These are phyloP conservation scores for Polyommatus iphigenia DNA, from an alignment of 2,888 invertebrate genomes.

Conservation along the genomic window DNA sequence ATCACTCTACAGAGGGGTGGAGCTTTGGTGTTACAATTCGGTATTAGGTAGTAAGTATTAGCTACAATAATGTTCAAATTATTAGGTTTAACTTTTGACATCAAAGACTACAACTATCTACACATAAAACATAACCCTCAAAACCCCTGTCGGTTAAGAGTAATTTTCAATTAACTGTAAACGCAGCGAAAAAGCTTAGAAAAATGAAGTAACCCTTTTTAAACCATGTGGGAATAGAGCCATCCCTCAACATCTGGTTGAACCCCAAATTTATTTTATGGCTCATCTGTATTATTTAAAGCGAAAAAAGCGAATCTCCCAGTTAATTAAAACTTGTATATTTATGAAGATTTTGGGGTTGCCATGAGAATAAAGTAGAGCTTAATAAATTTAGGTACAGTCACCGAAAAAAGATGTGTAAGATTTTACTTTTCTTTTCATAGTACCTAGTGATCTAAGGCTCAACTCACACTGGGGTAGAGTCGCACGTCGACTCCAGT, in stretches of 20 bases:
- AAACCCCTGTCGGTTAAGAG: background rate
- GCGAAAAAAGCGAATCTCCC: conserved; percentile 10
- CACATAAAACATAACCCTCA: background rate
- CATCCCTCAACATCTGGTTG: conserved; percentile 17
- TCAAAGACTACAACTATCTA: no score
- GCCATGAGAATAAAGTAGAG: background rate
- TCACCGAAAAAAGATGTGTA: no score
- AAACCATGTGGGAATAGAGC: conserved; percentile 24
- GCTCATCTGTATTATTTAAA: conserved; percentile 22
- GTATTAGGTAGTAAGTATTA: no score
- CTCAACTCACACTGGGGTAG: no score
- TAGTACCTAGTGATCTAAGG: no score
- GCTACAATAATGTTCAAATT: no score
- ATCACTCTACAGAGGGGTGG: no score
- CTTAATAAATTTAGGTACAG: no score
- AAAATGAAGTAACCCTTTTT: background rate
- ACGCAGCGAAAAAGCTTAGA: conserved; percentile 13
- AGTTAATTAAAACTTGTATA: conserved; percentile 19
- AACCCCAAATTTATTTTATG: background rate
- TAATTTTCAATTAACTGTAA: conserved; percentile 11
- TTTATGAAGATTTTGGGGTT: conserved; percentile 13
- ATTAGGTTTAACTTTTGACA: no score
- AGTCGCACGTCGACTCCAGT: no score
- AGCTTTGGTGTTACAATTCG: no score
- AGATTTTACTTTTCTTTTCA: no score